Conservation (phyloP, 2,888 invertebrate genomes). For the Coleophora deauratella region DNA sequence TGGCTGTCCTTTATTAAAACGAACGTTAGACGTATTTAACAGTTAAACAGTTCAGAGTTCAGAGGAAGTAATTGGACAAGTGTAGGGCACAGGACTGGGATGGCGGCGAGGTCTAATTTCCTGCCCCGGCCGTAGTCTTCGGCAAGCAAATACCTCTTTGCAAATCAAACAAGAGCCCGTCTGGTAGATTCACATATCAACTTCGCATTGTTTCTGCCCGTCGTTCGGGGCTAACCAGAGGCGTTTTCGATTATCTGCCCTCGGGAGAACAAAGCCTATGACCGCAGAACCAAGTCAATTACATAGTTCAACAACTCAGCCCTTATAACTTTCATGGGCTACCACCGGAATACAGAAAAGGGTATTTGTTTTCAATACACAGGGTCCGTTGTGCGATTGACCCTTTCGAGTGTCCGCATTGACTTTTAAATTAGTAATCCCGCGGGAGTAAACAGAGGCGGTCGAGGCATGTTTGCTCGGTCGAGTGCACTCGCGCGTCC, state of each 20-base stretch:
- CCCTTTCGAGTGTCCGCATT: slow-evolving; percentile 73
- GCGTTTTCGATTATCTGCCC: slow-evolving; percentile 72
- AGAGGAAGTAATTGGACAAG: slow-evolving; percentile 63
- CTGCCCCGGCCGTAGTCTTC: slow-evolving; percentile 59
- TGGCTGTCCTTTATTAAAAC: slow-evolving; percentile 40
- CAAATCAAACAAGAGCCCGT: slow-evolving; percentile 70
- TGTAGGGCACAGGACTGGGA: slow-evolving; percentile 36
- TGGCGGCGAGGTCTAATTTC: slow-evolving; percentile 59
- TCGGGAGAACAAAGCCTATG: slow-evolving; percentile 64
- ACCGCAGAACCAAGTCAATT: slow-evolving; percentile 73
- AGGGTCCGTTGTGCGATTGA: slow-evolving; percentile 64
- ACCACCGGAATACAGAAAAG: slow-evolving; percentile 72
- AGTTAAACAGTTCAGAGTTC: slow-evolving; percentile 33
- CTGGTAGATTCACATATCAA: slow-evolving; percentile 69
- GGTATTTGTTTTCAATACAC: slow-evolving; percentile 72
- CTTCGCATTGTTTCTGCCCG: slow-evolving; percentile 68
- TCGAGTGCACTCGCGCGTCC: slow-evolving; percentile 69
- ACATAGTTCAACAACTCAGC: slow-evolving; percentile 74
- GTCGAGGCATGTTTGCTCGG: slow-evolving; percentile 62
- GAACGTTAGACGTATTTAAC: slow-evolving; percentile 39
- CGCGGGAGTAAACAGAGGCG: slow-evolving; percentile 65
- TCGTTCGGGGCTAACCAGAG: slow-evolving; percentile 66
- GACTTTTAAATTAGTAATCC: slow-evolving; percentile 75
- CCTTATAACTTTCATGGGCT: slow-evolving; percentile 72
- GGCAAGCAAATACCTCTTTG: slow-evolving; percentile 65